Evolutionary conservation across 1,140 invertebrate species (phyloP), one percentile per base, ranked within the genome.

Genomic region (Doryteuthis pealeii): DNA sequence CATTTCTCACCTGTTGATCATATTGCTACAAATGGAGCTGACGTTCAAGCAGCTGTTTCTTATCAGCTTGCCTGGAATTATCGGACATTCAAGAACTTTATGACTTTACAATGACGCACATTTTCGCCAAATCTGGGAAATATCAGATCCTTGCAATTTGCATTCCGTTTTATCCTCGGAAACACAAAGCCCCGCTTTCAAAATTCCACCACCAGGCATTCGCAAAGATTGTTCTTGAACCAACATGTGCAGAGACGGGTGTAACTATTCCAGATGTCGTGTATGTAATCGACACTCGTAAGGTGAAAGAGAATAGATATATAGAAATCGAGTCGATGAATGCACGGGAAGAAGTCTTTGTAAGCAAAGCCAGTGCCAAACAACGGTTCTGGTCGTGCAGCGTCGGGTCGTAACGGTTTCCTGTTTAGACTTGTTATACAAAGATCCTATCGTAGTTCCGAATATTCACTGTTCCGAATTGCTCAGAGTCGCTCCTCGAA

Each of bases 221-320:
- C 79, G 88, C 40, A n/a, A 89, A 89, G 76, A 83, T 89, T 71
- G 86, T 89, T 65, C 69, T 89, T 72, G 83, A 88, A 58, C 89
- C 89, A 33, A 89, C 89, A 78, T 88, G 89, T 70, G 89, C 89
- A 32, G 89, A 89, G 77, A 89, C 88, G 30, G 85, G 85, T 1
- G 89, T 99, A 0, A 99, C 98, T 0, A 99, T 99, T 86, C 97
- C 97, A 0, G 93, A 94, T 81, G 91, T 99, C 3, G 96, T 96
- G 74, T 92, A 98, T 88, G 96, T 99, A 0, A 91, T 99, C 1
- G 98, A 99, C 86, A 91, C 91, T 76, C 97, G 98, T 28, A 92
- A 92, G 83, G 92, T 92, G 0, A 89, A 88, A 80, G 79, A 86
- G 83, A 87, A 82, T 68, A 86, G 89, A 78, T 91, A 86, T 74